phyloP scores from a whole-genome alignment of 2,113 vertebrate species.

The Eurypyga helias region DNA sequence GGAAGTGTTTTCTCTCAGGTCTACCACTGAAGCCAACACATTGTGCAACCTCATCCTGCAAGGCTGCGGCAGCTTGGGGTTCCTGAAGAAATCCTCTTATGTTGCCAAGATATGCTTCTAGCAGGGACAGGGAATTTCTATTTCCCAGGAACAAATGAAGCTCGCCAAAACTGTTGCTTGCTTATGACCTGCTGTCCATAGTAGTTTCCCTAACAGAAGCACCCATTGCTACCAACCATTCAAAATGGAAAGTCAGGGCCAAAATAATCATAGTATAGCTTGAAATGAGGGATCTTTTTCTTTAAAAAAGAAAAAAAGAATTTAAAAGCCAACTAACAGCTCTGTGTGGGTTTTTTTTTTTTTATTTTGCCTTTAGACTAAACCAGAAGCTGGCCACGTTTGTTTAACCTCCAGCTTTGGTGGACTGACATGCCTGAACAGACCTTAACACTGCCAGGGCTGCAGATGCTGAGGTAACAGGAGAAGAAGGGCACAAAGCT shows the following conservation, averaged over 20 bases:
- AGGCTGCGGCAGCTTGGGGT: background rate
- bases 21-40: background rate
- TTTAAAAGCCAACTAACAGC: background rate
- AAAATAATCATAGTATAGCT: background rate
- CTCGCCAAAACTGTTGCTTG: background rate
- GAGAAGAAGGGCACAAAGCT: background rate
- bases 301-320: background rate
- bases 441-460: background rate
- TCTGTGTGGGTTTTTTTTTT: too few relatives aligned
- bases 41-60: background rate
- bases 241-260: background rate
- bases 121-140: background rate
- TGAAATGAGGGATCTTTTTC: background rate
- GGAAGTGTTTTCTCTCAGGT: background rate
- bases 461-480: slow-evolving; percentile 23
- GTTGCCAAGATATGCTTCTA: background rate
- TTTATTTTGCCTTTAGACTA: slow-evolving; percentile 31
- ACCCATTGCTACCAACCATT: background rate
- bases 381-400: background rate
- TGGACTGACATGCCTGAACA: slow-evolving; percentile 50
- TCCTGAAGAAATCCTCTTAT: background rate
- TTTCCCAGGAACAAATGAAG: background rate
- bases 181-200: background rate
- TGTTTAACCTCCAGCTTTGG: slow-evolving; percentile 48
- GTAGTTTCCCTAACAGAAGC: background rate